Base-by-base conservation (phyloP, 1,140 invertebrate genomes). In the Lordiphosa collinella region DNA sequence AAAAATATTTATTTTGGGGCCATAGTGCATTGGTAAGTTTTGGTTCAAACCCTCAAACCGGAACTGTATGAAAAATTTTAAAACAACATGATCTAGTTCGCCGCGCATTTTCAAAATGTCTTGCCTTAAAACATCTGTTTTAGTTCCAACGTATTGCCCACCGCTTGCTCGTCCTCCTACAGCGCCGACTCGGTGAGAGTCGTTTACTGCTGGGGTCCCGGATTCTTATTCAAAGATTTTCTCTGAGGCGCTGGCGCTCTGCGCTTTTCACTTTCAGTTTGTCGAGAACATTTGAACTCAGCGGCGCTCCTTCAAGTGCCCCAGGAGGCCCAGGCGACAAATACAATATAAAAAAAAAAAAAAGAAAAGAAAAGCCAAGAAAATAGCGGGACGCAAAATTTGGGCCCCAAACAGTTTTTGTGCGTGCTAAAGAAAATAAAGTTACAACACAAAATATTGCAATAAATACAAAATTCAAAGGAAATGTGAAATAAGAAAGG, bases 221-320 rank as follows among this genome's bases (percentile, higher is more conserved):
- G 78, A 84, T 84, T 72, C 56, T 59, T 47, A 49, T 65, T 41
- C 46, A 31, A 31, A 60, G 1, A 7, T 7, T 25, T 22, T 14
- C 40, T 64, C 51, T 36, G 62, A 65, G 61, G 61, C 52, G 68
- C 62, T 72, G 68, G 53, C 55, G 58, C 74, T 74, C 58, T 75
- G 70, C 64, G 61, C 70, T 74, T 80, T 80, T 79, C 37, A 59
- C 70, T 71, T 82, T 82, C 68, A 82, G 78, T 82, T 78, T 82
- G 72, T 84, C 78, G 78, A 84, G 78, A 84, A 84, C 78, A 64
- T 84, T 71, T 82, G 72, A 84, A 84, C 72, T 53, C 58, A 63
- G 41, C 62, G 66, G 66, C 55, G 52, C 66, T 49, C 54, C 47
- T 22, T 34, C 34, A 38, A 58, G 56, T 38, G 44, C 46, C 59